Base-by-base conservation (phyloP, 2,113 vertebrate species). In the Pterocles burchelli region DNA sequence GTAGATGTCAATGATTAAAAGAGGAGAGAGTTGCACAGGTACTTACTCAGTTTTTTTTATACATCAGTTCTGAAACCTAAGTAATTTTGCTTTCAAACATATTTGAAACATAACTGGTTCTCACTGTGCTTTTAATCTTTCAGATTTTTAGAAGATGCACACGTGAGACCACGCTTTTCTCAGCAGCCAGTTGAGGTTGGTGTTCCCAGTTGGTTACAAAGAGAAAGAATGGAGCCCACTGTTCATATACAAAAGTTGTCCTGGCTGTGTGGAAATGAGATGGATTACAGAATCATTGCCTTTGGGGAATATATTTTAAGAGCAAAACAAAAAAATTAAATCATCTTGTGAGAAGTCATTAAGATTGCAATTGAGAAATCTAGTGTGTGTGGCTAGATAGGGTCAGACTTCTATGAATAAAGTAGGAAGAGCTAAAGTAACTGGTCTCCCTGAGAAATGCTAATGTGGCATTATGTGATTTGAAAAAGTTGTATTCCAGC, bases 111-210 rank as follows among this genome's bases (percentile, higher is more conserved):
- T 92, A 84, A 90, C 17, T 90, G 14, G 28, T 93, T 94, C 78
- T 82, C 51, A 71, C n/a, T 22, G 36, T 87, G 51, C 45, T 59
- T 82, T 92, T 88, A 75, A 93, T 58, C 36, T 86, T 96, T 46
- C 49, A 95, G 81, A 17, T 91, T 90, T 97, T 83, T 59, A 57
- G 85, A 97, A 84, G 85, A 80, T 38, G 41, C 15, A 54, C 22
- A 52, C n/a, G n/a, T 55, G 76, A 94, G 74, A 84, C 81, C 71
- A 91, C 73, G 43, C 38, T 65, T 34, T 26, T 58, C 28, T 31
- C 49, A 74, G 63, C 43, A 91, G 76, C 68, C 66, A 95, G n/a
- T 63, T 85, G 91, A 97, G 90, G 91, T 94, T 76, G 43, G 83
- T 91, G 52, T 41, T 54, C 7, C 5, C 26, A 43, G 29, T 63